Percentiles rank a stretch among this genome's conserved stretches.
These are phyloP conservation scores for Chorisops tibialis DNA, from an alignment of 2,888 invertebrate species.

Conservation along the genomic window DNA sequence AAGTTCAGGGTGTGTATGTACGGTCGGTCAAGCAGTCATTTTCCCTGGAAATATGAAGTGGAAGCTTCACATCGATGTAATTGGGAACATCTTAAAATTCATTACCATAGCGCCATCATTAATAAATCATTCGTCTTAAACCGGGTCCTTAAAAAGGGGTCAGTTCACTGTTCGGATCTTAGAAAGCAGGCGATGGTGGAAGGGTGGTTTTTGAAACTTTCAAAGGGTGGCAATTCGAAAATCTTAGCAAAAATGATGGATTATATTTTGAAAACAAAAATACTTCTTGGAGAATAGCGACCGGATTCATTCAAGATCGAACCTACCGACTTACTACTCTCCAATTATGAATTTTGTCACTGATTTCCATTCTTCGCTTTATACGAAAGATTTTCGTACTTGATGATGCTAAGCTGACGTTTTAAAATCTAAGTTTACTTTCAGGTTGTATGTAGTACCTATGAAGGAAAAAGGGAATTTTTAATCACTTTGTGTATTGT, in stretches of 20 bases:
- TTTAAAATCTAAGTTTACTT: too few relatives aligned
- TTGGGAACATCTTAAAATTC: slow-evolving; percentile 5
- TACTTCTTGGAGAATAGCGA: too few relatives aligned
- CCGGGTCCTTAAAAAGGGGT: background rate
- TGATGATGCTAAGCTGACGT: too few relatives aligned
- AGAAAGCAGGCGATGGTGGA: too few relatives aligned
- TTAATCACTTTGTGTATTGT: background rate
- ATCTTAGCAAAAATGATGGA: too few relatives aligned
- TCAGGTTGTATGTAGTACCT: too few relatives aligned
- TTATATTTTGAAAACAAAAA: too few relatives aligned
- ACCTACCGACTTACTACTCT: background rate
- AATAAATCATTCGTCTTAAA: slow-evolving; percentile 22
- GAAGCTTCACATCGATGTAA: background rate
- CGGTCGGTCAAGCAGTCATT: background rate
- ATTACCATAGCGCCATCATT: slow-evolving; percentile 9
- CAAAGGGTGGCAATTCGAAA: too few relatives aligned
- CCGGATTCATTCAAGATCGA: background rate
- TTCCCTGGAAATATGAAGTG: background rate
- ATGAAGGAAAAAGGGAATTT: slow-evolving; percentile 13
- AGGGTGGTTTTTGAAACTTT: too few relatives aligned
- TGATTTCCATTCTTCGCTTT: background rate
- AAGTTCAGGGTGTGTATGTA: too few relatives aligned
- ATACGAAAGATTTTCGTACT: too few relatives aligned
- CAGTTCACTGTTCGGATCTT: too few relatives aligned
- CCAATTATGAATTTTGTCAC: slow-evolving; percentile 4